These are phyloP conservation scores for Pimpla rufipes DNA, from an alignment of 2,888 invertebrate genomes.

Conservation along the genomic window DNA sequence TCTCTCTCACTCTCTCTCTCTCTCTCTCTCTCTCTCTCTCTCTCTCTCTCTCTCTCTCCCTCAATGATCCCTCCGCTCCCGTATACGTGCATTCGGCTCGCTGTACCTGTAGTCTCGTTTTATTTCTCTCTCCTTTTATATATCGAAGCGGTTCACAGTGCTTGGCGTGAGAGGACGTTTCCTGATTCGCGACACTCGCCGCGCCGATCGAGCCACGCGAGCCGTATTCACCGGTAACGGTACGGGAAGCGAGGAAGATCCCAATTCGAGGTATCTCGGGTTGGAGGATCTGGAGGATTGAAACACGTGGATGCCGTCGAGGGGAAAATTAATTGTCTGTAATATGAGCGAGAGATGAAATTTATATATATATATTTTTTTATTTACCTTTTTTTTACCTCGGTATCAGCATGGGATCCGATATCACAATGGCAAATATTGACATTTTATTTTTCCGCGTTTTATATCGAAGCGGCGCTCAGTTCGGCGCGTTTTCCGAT, in stretches of 20 bases:
- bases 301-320: slow-evolving; percentile 6
- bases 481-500: too few relatives aligned
- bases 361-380: too few relatives aligned
- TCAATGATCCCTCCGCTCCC: slow-evolving; percentile 33
- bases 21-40: slow-evolving; percentile 56
- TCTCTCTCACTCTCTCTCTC: slow-evolving; percentile 51
- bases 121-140: slow-evolving; percentile 29
- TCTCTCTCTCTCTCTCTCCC: slow-evolving; percentile 55
- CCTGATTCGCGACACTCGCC: slow-evolving; percentile 69
- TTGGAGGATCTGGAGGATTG: slow-evolving; percentile 39
- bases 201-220: slow-evolving; percentile 19
- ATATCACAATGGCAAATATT: background rate
- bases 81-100: slow-evolving; percentile 29
- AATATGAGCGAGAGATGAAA: background rate
- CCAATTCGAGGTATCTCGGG: too few relatives aligned
- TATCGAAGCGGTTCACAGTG: slow-evolving; percentile 4
- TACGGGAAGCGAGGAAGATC: background rate
- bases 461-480: too few relatives aligned
- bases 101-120: slow-evolving; percentile 56
- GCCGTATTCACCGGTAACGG: slow-evolving; percentile 18
- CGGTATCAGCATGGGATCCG: slow-evolving; percentile 64
- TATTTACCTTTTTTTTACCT: background rate
- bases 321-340: slow-evolving; percentile 31
- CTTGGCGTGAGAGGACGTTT: slow-evolving; percentile 54
- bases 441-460: too few relatives aligned